Evolutionary conservation across 2,113 vertebrate species (phyloP).

Genomic region (Trochalopteron elliotii): DNA sequence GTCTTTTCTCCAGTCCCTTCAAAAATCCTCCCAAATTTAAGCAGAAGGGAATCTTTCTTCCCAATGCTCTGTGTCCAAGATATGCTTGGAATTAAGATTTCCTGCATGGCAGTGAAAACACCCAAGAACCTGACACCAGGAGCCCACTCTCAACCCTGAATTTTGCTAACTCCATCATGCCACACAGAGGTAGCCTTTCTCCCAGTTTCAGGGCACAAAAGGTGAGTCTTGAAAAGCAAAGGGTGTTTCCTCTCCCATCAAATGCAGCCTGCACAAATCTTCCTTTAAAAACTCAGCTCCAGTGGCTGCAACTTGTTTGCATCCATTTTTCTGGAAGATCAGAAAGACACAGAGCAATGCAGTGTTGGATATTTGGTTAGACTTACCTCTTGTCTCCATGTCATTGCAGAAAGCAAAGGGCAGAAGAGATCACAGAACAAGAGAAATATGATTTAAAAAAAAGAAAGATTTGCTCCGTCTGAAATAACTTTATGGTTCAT

Average conservation of each 20-base stretch:
- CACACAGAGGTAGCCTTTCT: constrained; percentile 43
- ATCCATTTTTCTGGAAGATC: neutral
- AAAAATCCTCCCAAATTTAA: neutral
- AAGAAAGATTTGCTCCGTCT: neutral
- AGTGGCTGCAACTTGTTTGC: neutral
- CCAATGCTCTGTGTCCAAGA: neutral
- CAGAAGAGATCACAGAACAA: neutral
- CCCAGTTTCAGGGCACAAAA: neutral
- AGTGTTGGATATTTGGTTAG: neutral
- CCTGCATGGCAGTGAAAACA: fast-evolving
- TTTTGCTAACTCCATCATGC: neutral
- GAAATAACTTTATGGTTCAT: neutral
- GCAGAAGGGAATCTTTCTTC: neutral
- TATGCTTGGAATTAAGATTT: neutral
- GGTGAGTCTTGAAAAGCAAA: neutral
- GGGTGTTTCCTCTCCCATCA: neutral
- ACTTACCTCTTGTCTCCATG: neutral
- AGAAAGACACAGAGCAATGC: neutral
- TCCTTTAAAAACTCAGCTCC: neutral
- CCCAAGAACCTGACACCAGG: neutral
- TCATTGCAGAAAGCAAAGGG: neutral
- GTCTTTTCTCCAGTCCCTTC: neutral
- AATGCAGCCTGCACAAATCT: neutral
- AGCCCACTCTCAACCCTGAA: neutral
- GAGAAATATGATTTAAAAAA: neutral